Conservation (phyloP, 1,140 invertebrate species). For the Drosophila pectinifera region DNA sequence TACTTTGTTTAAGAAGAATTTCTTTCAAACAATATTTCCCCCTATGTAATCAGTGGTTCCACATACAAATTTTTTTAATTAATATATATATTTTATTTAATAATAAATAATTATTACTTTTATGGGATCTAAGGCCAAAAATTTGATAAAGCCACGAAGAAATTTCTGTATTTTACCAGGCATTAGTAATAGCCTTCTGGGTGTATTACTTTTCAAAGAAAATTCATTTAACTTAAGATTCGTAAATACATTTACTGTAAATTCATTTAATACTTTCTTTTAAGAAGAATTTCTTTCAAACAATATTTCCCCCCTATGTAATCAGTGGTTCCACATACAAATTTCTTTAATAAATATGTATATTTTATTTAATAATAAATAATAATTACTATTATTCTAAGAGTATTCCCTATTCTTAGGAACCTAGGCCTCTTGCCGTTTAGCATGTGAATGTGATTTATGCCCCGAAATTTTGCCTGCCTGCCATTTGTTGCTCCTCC, state of each 20-base stretch:
- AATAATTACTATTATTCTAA: neutral
- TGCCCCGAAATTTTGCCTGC: constrained; percentile 51
- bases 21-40: too few species aligned
- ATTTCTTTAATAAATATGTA: too few species aligned
- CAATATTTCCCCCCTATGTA: neutral
- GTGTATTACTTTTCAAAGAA: too few species aligned
- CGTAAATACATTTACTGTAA: too few species aligned
- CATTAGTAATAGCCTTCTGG: neutral
- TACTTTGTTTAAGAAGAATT: too few species aligned
- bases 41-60: neutral
- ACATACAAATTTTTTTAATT: too few species aligned
- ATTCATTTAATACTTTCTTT: too few species aligned
- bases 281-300: too few species aligned
- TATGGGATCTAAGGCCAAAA: neutral
- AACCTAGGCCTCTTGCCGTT: constrained; percentile 26
- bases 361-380: neutral
- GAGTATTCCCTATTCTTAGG: constrained; percentile 5
- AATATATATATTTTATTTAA: too few species aligned
- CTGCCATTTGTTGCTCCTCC: constrained; percentile 37
- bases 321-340: neutral
- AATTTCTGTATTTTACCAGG: neutral
- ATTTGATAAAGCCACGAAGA: neutral
- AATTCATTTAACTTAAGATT: too few species aligned
- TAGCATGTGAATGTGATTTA: constrained; percentile 70
- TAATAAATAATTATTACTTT: neutral